A percentile compares a stretch with the other conserved stretches of the same genome.
Evolutionary conservation across 2,797 vertebrate species (phyloP).

Genomic region (Streptopelia turtur): DNA sequence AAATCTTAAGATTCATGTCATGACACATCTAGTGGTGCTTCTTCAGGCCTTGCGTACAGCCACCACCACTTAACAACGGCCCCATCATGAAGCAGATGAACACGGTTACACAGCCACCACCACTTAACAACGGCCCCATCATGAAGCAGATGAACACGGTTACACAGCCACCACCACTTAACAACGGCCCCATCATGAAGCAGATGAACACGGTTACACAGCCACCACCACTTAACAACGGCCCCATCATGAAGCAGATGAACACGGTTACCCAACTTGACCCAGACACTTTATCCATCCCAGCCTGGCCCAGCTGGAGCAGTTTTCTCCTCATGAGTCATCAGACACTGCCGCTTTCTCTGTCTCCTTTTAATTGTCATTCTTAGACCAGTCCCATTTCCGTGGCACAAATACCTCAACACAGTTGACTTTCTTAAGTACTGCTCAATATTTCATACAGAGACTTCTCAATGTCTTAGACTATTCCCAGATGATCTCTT

Average conservation of each 20-base stretch:
- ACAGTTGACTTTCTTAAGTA: not conserved
- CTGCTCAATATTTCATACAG: constrained; percentile 29
- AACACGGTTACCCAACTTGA: not conserved
- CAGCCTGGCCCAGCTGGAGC: not conserved
- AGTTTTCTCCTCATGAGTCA: not conserved
- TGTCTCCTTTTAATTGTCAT: not conserved
- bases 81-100: not conserved
- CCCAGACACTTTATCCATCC: not conserved
- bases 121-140: not conserved
- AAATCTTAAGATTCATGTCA: not conserved
- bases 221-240: not conserved
- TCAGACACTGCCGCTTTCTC: not conserved
- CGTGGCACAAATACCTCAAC: not conserved
- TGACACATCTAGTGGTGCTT: not conserved
- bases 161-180: too few relatives aligned
- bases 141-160: fast-evolving
- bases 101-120: too few relatives aligned
- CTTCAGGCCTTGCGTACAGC: not conserved
- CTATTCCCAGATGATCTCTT: not conserved
- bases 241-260: fast-evolving
- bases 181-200: fast-evolving
- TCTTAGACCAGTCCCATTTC: not conserved
- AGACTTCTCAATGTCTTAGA: not conserved
- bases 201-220: not conserved
- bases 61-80: not conserved